Base-by-base conservation (phyloP, 2,797 vertebrate genomes). In the Dipus sagitta region DNA sequence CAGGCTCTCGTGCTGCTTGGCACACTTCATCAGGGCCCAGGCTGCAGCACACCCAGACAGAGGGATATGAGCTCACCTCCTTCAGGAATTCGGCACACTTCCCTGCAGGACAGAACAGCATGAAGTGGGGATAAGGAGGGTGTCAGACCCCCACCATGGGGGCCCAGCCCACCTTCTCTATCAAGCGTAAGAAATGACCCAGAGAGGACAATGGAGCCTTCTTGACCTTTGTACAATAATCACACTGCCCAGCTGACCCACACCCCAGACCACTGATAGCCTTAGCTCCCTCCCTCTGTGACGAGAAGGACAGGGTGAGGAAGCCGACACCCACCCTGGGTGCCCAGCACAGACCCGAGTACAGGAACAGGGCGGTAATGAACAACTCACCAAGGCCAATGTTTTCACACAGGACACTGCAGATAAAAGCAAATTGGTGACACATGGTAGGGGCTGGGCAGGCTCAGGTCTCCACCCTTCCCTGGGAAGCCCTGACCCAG, bases 21-120 rank as follows among this genome's bases (percentile, higher is more conserved):
- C 28, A 28, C 60, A 21, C n/a, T n/a, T n/a, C 26, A 3, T 0
- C 17, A 6, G 74, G 8, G 62, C 60, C 8, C 7, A 12, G 68
- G 28, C 60, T 30, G 1, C 18, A n/a, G 89, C 58, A 0, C 13
- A 9, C 54, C 12, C 54, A 58, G 70, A 13, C 9, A 1, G 0
- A 6, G 75, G 18, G 13, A 10, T 4, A 6, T 0, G 0, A 20
- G 23, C 92, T 92, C 60, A 85, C 93, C 92, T 95, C 78, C 82
- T 86, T 86, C 65, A 95, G 92, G 58, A 88, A 34, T 10, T 74
- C 8, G 6, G 58, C 47, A 0, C 82, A 85, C 11, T 26, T 18
- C 71, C 92, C 92, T 96, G 86, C 0, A 2, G n/a, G n/a, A 68
- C 2, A 52, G 30, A 42, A 14, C 1, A 21, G 9, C 0, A 3